Percentiles rank a stretch among this genome's conserved stretches.
These are phyloP conservation scores for Epinephelus moara DNA, from an alignment of 2,113 vertebrate genomes.

Conservation along the genomic window DNA sequence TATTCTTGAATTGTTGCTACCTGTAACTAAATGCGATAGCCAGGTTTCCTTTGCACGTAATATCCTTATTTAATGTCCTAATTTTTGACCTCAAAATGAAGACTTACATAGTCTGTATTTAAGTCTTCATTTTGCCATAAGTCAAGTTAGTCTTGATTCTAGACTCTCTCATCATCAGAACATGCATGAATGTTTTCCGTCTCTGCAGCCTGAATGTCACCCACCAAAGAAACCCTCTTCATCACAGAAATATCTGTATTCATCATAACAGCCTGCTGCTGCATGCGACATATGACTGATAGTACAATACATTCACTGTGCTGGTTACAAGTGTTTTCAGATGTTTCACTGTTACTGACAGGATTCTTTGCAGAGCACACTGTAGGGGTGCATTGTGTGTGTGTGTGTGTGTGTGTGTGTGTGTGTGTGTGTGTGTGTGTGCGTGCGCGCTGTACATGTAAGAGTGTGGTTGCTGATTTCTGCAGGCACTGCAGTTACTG, in stretches of 20 bases:
- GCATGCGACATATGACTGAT: constrained; percentile 23
- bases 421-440: neutral
- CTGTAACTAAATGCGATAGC: too few species aligned
- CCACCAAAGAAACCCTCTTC: constrained; percentile 31
- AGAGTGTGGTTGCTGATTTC: neutral
- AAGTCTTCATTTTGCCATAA: too few species aligned
- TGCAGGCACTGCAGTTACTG: constrained; percentile 7
- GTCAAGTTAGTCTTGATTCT: neutral
- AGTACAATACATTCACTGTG: constrained; percentile 59
- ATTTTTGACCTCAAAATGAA: neutral
- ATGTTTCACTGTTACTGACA: constrained; percentile 42
- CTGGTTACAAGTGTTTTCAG: constrained; percentile 48
- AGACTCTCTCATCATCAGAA: neutral
- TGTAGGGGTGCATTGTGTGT: neutral
- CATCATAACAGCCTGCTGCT: constrained; percentile 26
- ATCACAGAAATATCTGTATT: constrained; percentile 37
- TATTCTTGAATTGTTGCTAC: neutral
- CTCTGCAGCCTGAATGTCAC: constrained; percentile 30
- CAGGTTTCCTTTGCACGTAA: neutral
- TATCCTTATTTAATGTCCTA: neutral
- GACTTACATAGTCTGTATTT: too few species aligned
- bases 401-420: neutral
- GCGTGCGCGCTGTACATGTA: neutral
- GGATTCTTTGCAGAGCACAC: constrained; percentile 27
- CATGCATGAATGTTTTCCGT: constrained; percentile 2